Evolutionary conservation across 2,797 vertebrate genomes (phyloP).

Genomic region (Lutjanus campechanus): DNA sequence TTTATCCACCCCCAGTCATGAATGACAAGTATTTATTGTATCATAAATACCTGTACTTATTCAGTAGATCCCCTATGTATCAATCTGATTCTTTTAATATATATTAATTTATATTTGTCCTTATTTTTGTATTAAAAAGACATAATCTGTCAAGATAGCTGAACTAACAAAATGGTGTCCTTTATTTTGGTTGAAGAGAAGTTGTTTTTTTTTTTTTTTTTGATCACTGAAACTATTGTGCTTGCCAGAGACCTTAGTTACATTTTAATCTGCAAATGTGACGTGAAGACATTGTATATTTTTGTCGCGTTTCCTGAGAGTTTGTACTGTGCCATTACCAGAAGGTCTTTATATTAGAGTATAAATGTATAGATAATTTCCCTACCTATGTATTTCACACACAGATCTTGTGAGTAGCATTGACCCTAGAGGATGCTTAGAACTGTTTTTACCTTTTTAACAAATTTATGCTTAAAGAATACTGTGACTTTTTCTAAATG

Average conservation of each 20-base stretch:
- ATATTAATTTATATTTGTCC: slow-evolving; percentile 99
- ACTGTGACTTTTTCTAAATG: slow-evolving; percentile 95
- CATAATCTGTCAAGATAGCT: slow-evolving; percentile 93
- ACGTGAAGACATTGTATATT: slow-evolving; percentile 90
- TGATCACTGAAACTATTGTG: slow-evolving; percentile 89
- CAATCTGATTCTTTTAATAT: slow-evolving; percentile 98
- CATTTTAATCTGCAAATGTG: slow-evolving; percentile 90
- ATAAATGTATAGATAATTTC: slow-evolving; percentile 88
- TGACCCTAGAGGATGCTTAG: slow-evolving; percentile 87
- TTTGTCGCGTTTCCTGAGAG: slow-evolving; percentile 90
- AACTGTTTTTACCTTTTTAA: slow-evolving; percentile 92
- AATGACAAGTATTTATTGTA: slow-evolving; percentile 99
- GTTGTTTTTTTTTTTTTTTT: slow-evolving; percentile 87
- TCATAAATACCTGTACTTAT: slow-evolving; percentile 97
- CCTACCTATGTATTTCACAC: slow-evolving; percentile 86
- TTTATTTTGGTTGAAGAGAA: slow-evolving; percentile 89
- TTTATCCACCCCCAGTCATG: slow-evolving; percentile 80
- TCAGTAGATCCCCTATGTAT: slow-evolving; percentile 93
- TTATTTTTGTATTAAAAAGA: slow-evolving; percentile 97
- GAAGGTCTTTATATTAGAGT: slow-evolving; percentile 90
- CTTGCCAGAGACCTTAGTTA: slow-evolving; percentile 89
- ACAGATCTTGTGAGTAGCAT: slow-evolving; percentile 85
- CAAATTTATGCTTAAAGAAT: slow-evolving; percentile 91
- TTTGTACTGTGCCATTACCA: slow-evolving; percentile 89
- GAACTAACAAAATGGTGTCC: slow-evolving; percentile 94